Base-by-base conservation (phyloP, 2,888 invertebrate species). In the Gymnoscelis rufifasciata region DNA sequence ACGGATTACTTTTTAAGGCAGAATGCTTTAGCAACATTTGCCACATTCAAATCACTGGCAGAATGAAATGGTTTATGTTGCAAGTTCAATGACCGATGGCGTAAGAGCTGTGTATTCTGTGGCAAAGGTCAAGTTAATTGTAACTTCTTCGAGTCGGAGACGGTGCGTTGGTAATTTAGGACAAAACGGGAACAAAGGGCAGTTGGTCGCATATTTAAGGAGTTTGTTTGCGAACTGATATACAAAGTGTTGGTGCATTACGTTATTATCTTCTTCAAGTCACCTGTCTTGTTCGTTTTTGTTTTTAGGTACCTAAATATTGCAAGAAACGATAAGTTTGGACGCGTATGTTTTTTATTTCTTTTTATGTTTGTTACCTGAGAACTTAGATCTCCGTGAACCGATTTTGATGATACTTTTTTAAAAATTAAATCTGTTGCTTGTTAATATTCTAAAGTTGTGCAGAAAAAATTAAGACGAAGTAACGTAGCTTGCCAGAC, bases 61-160 rank as follows among this genome's bases (percentile, higher is more conserved):
- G 38, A 43, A 43, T 50, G 35, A 45, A 45, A 45, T 29, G 35
- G 15, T 49, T 29, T 48, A 38, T 39, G 46, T 43, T 48, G 47
- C 51, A 62, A 59, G 75, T 62, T 74, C 72, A 47, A 42, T 50
- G 71, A 64, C 72, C 71, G 59, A 43, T 53, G 61, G 59, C 56
- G 56, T 54, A 56, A 56, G 7, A 19, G 35, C 7, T 35, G 11
- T 11, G 6, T 11, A 14, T 10, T 15, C 35, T 35, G 35, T 35
- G 35, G 59, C 52, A 64, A 71, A 74, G 74, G 75, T 74, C 75
- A 73, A 64, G 65, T 62, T 65, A 66, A 69, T 71, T 64, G 65
- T 56, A 60, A 56, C 57, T 44, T 52, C 53, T 53, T 50, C 40
- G 51, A 52, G 56, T 43, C 19, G n/a, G n/a, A n/a, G n/a, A n/a